Percentiles rank a stretch among this genome's conserved stretches.
Conservation (phyloP, 2,797 vertebrate genomes). For the Thalassophryne amazonica region DNA sequence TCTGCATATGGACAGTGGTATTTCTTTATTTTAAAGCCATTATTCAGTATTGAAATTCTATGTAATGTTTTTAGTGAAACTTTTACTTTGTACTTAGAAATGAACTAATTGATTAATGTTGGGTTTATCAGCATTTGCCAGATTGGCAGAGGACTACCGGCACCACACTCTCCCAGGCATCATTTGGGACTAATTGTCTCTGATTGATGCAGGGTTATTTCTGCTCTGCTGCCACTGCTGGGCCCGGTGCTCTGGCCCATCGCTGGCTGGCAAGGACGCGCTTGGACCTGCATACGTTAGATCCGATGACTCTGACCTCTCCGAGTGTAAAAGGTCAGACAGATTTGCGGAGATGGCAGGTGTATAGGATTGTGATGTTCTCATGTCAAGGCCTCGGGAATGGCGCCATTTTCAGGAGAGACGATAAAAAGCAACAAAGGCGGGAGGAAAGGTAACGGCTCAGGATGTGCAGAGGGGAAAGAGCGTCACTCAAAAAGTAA, state of each 20-base stretch:
- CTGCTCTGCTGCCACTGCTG: slow-evolving; percentile 25
- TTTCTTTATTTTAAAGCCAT: slow-evolving; percentile 8
- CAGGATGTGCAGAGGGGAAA: not conserved
- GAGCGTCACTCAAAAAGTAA: not conserved
- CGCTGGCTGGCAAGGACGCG: slow-evolving; percentile 8
- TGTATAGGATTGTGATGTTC: not conserved
- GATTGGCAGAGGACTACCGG: slow-evolving; percentile 18
- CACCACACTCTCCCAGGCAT: slow-evolving; percentile 26
- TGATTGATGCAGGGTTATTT: slow-evolving; percentile 53
- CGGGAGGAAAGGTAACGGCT: not conserved
- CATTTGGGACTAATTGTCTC: slow-evolving; percentile 55
- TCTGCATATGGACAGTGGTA: no score
- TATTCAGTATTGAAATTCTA: slow-evolving; percentile 5
- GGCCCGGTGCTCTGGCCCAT: slow-evolving; percentile 18
- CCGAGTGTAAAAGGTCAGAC: slow-evolving; percentile 50
- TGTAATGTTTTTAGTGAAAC: slow-evolving; percentile 14
- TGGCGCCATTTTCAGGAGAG: slow-evolving; percentile 22
- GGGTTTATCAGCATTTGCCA: slow-evolving; percentile 29
- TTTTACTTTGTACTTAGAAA: slow-evolving; percentile 21
- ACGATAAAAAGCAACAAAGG: not conserved
- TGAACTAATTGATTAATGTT: slow-evolving; percentile 39
- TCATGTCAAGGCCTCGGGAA: slow-evolving; percentile 23
- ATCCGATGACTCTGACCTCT: slow-evolving; percentile 40
- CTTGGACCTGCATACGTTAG: slow-evolving; percentile 3
- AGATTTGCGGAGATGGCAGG: slow-evolving; percentile 67